phyloP scores from a whole-genome alignment of 2,797 vertebrate species.

The Falco cherrug region DNA sequence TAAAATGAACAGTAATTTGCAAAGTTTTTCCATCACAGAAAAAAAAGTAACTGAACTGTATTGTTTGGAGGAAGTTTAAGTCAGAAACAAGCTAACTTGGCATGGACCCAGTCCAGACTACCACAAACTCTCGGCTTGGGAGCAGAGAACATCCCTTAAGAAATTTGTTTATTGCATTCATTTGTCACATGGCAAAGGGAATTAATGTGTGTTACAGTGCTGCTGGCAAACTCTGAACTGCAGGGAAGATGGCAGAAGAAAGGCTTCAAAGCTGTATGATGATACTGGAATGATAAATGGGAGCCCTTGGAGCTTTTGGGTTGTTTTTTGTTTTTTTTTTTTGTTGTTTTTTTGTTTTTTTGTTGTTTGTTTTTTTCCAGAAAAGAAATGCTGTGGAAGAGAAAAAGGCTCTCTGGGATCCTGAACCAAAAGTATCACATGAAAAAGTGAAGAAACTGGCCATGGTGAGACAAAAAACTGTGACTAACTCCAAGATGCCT shows the following conservation, averaged over 20 bases:
- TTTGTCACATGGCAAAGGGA: background rate
- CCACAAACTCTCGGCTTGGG: background rate
- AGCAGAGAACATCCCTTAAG: background rate
- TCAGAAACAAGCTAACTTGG: background rate
- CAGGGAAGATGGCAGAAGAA: background rate
- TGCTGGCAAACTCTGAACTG: background rate
- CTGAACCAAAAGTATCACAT: background rate
- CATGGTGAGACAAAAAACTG: background rate
- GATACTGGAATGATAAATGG: background rate
- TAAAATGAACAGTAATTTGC: background rate
- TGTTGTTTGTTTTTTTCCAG: background rate
- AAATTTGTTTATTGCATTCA: background rate
- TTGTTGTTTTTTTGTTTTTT: too few species aligned
- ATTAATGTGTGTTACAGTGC: background rate
- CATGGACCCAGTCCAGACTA: background rate
- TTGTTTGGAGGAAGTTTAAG: background rate
- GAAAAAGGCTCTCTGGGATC: background rate
- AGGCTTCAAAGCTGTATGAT: background rate
- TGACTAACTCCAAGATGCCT: background rate
- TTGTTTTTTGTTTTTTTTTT: too few species aligned
- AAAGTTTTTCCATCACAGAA: background rate
- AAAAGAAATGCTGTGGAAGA: background rate
- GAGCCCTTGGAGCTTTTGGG: background rate
- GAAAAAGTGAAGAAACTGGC: background rate
- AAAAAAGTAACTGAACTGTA: background rate